Conservation (phyloP, 1,140 invertebrate species). For the Zaprionus lachaisei region DNA sequence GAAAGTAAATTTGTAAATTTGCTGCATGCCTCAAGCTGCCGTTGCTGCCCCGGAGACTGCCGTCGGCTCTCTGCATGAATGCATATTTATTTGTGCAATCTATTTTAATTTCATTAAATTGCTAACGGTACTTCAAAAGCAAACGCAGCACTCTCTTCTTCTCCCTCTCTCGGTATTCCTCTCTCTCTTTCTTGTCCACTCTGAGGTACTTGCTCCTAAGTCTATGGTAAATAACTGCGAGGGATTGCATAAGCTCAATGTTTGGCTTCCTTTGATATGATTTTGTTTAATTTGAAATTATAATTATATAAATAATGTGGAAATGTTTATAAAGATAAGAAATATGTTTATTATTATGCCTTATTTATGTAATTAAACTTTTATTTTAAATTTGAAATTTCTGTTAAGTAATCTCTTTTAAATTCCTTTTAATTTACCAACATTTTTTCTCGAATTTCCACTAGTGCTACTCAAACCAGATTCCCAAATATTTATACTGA, state of each 20-base stretch:
- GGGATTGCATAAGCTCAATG: slow-evolving; percentile 3
- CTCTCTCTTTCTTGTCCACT: background rate
- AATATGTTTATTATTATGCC: background rate
- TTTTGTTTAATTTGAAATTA: background rate
- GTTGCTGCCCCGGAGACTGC: background rate
- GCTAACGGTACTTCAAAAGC: slow-evolving; percentile 21
- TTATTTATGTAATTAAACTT: background rate
- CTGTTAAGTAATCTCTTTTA: no score
- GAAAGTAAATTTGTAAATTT: slow-evolving; percentile 30
- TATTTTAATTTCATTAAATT: slow-evolving; percentile 48
- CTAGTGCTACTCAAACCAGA: background rate
- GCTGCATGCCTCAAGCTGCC: slow-evolving; percentile 9
- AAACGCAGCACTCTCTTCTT: background rate
- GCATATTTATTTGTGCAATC: slow-evolving; percentile 51
- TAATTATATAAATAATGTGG: background rate
- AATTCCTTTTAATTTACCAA: background rate
- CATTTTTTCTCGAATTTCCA: background rate
- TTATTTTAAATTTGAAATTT: background rate
- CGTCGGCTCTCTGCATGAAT: slow-evolving; percentile 21
- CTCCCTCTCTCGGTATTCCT: background rate
- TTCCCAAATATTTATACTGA: background rate
- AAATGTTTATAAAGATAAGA: background rate
- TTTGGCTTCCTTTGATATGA: background rate
- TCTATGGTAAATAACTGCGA: background rate
- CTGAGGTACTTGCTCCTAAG: background rate